Percentiles rank a stretch among this genome's conserved stretches.
phyloP scores from a whole-genome alignment of 2,888 invertebrate genomes.

The Euzophera pinguis region DNA sequence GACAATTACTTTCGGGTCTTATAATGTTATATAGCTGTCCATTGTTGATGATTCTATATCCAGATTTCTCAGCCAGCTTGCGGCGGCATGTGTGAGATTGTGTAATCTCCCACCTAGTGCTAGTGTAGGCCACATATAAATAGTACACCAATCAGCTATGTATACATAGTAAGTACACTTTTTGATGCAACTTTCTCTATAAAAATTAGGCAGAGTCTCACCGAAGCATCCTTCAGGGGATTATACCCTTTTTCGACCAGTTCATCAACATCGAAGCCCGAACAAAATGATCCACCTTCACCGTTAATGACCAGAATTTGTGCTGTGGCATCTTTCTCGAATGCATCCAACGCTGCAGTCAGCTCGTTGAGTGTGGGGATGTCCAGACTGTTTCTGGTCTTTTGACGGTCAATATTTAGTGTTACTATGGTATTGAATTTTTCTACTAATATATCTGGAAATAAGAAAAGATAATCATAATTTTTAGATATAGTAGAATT shows the following conservation, averaged over 20 bases:
- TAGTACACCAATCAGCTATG: no score
- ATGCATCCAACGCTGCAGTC: slow-evolving; percentile 85
- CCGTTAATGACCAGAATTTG: slow-evolving; percentile 91
- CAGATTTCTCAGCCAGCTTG: no score
- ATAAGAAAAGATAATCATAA: no score
- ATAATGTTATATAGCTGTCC: no score
- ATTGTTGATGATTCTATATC: no score
- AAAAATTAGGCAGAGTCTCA: slow-evolving; percentile 31
- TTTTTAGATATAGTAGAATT: no score
- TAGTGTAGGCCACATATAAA: no score
- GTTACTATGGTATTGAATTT: slow-evolving; percentile 84
- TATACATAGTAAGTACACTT: no score
- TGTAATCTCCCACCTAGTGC: no score
- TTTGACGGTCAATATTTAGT: slow-evolving; percentile 93
- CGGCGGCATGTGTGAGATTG: no score
- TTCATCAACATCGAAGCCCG: slow-evolving; percentile 93
- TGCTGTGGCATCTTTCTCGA: slow-evolving; percentile 87
- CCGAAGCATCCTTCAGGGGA: slow-evolving; percentile 59
- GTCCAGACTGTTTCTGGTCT: slow-evolving; percentile 91
- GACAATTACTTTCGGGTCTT: no score
- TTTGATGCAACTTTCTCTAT: no score
- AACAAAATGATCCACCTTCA: slow-evolving; percentile 95
- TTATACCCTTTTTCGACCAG: slow-evolving; percentile 74
- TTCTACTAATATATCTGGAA: slow-evolving; percentile 75
- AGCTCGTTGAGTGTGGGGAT: slow-evolving; percentile 83